These are phyloP conservation scores for Euleptes europaea DNA, from an alignment of 2,113 vertebrate species.

Conservation along the genomic window DNA sequence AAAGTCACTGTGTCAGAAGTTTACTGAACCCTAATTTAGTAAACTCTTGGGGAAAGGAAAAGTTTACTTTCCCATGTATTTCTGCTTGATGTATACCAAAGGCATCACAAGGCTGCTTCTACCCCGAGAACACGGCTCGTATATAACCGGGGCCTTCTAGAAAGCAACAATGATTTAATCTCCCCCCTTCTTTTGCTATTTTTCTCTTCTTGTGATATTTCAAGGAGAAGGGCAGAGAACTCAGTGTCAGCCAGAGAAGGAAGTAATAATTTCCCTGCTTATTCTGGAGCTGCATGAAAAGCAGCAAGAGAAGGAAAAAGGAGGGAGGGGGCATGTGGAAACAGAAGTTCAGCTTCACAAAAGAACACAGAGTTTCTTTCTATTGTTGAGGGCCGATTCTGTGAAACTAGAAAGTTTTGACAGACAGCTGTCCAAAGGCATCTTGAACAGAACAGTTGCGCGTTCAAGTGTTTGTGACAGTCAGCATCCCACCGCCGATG, in stretches of 20 bases:
- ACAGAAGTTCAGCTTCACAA: not conserved
- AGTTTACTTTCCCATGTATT: slow-evolving; percentile 19
- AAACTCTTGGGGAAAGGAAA: slow-evolving; percentile 34
- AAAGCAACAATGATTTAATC: not conserved
- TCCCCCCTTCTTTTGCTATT: accelerated
- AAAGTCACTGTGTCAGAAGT: slow-evolving; percentile 58
- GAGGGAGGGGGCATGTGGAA: not conserved
- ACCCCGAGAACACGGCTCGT: not conserved
- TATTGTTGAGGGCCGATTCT: not conserved
- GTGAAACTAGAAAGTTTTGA: not conserved
- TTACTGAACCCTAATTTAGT: slow-evolving; percentile 46
- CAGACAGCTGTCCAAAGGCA: not conserved
- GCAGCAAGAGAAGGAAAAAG: not conserved
- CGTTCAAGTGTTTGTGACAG: not conserved
- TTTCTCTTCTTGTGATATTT: not conserved
- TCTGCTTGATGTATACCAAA: not conserved
- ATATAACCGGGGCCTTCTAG: accelerated
- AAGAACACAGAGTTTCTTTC: not conserved
- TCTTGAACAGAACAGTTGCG: no score
- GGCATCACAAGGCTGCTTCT: not conserved
- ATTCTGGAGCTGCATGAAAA: not conserved
- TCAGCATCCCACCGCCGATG: no score
- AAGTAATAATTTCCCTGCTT: not conserved
- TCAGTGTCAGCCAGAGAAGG: accelerated
- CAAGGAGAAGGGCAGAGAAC: slow-evolving; percentile 4